Base-by-base conservation (phyloP, 1,140 invertebrate genomes). In the Drosophila mauritiana region DNA sequence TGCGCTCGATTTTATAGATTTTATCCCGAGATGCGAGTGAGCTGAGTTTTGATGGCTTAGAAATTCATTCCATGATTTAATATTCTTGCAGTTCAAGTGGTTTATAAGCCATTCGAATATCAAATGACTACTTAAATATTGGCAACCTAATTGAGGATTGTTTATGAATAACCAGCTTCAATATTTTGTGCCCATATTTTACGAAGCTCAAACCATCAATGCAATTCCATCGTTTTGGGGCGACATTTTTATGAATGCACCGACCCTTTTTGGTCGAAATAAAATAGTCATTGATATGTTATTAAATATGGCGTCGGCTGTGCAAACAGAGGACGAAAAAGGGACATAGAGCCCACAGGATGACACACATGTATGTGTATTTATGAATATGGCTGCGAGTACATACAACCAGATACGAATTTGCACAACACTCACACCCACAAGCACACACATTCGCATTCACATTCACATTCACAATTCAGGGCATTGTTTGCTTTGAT, bases 401-500 rank as follows among this genome's bases (percentile, higher is more conserved):
- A 22, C n/a, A 49, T 48, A 40, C 5, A 17, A 17, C 5, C 36
- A 63, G 67, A 56, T 49, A 65, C 34, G 11, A 58, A 57, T 45
- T 43, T 56, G 27, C 22, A 37, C 37, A 4, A 36, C 45, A 12
- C 22, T 22, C 39, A 31, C 20, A 25, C 25, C 6, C 22, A n/a
- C 22, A n/a, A n/a, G 6, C 43, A 22, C 11, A 45, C 10, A 45
- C 10, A 17, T 80, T 72, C 37, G 17, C 5, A 36, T 37, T 11
- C 20, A 46, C 20, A 46, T 48, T 27, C 22, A 48, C 12, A 25
- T 46, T n/a, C 46, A 48, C n/a, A 31, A 36, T 83, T 57, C 58
- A 40, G 56, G 61, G 72, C 61, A 86, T 86, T 86, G 74, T 86
- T 86, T 86, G 83, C 78, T 86, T 86, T 86, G 82, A 86, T 86